These are phyloP conservation scores for Polyodon spathula DNA, from an alignment of 2,113 vertebrate genomes.

Conservation along the genomic window DNA sequence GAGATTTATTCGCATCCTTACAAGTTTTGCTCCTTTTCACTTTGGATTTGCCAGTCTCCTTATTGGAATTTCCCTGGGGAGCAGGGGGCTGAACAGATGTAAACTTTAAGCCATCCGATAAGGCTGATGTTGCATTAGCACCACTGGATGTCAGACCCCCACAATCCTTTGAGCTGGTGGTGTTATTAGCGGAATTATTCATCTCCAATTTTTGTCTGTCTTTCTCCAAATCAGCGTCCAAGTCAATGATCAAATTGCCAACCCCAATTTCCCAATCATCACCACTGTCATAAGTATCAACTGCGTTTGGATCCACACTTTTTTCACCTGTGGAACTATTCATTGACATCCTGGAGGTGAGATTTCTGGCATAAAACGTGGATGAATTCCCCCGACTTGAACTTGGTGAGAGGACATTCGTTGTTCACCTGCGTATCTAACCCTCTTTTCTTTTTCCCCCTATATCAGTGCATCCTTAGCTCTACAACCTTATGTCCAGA, in stretches of 20 bases:
- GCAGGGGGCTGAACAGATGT: constrained; percentile 73
- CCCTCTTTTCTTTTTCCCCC: constrained; percentile 12
- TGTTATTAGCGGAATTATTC: constrained; percentile 73
- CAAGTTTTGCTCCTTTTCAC: constrained; percentile 82
- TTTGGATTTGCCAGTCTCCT: constrained; percentile 87
- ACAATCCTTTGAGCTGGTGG: constrained; percentile 68
- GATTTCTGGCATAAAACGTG: constrained; percentile 65
- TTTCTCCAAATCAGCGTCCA: constrained; percentile 88
- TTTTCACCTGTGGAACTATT: constrained; percentile 69
- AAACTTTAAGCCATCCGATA: constrained; percentile 80
- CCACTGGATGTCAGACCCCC: constrained; percentile 68
- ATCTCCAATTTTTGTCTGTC: constrained; percentile 91
- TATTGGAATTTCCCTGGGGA: constrained; percentile 78
- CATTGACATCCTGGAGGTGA: constrained; percentile 77
- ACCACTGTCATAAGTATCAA: constrained; percentile 77
- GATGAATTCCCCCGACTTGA: constrained; percentile 60
- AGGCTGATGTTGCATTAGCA: constrained; percentile 63
- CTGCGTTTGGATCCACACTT: constrained; percentile 72
- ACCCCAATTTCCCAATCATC: constrained; percentile 81
- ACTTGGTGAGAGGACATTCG: constrained; percentile 69
- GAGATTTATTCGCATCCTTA: constrained; percentile 78
- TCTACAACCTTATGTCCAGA: constrained; percentile 47
- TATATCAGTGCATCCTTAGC: constrained; percentile 19
- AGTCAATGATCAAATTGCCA: constrained; percentile 81
- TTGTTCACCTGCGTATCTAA: constrained; percentile 50